A percentile compares a stretch with the other conserved stretches of the same genome.
Evolutionary conservation across 2,797 vertebrate genomes (phyloP).

Genomic region (Muscicapa comitata): DNA sequence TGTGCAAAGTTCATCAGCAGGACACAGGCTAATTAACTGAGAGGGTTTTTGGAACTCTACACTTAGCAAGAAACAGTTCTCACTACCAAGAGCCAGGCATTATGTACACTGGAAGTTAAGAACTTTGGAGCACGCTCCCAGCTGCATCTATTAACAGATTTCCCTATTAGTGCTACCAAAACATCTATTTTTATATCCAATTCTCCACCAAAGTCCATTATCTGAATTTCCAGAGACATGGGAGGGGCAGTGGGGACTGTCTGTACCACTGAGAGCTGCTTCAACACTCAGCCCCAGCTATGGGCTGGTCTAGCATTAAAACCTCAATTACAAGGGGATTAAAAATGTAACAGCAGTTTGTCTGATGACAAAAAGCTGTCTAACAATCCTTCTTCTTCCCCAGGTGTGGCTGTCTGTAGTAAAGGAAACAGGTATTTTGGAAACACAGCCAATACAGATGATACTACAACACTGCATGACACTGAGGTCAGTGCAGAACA

Average conservation of each 20-base stretch:
- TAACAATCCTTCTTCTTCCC: not conserved
- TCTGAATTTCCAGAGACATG: not conserved
- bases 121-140: not conserved
- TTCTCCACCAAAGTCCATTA: not conserved
- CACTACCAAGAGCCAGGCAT: not conserved
- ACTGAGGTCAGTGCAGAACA: not conserved
- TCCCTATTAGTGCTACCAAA: not conserved
- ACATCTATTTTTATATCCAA: not conserved
- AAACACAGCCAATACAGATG: not conserved
- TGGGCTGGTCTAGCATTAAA: not conserved
- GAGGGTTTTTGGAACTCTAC: slow-evolving; percentile 44
- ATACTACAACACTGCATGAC: not conserved
- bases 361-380: not conserved
- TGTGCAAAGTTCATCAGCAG: slow-evolving; percentile 55
- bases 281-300: not conserved
- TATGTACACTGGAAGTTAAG: not conserved
- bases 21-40: slow-evolving; percentile 61
- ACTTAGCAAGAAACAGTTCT: slow-evolving; percentile 13
- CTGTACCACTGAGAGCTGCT: not conserved
- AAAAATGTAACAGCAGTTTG: not conserved
- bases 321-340: not conserved
- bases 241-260: not conserved
- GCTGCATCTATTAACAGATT: not conserved
- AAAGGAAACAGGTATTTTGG: not conserved
- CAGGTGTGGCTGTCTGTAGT: not conserved